Evolutionary conservation across 2,888 invertebrate genomes (phyloP), one percentile per base, ranked within the genome.

Genomic region (Sinopyrophorus schimmeli): DNA sequence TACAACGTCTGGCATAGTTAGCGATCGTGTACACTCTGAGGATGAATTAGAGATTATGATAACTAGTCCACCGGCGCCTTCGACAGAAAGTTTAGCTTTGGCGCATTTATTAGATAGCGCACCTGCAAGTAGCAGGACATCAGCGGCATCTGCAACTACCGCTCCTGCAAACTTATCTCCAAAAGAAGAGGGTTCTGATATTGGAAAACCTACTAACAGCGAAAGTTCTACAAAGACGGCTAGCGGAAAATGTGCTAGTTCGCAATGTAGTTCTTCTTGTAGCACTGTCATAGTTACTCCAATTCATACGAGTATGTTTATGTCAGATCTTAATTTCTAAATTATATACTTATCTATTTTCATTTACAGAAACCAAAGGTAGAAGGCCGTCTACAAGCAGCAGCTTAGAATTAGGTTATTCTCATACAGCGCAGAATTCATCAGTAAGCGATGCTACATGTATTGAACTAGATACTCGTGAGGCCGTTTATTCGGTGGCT

Each of bases 1-100:
- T 69, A 96, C 95, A 24, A 96, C 96, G 14, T 95, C 94, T 17
- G 96, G 96, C 48, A 94, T 96, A 62, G 94, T 95, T 30, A 94
- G 95, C 71, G 96, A 96, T 72, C 84, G 93, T 60, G 92, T 93
- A 43, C 93, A 94, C 71, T 93, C 92, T 42, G 89, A 94, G 76
- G 95, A 95, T 69, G 95, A 94, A 74, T 82, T 92, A 66, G 92
- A 92, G 76, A 90, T 88, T 55, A 87, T 88, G 86, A 88, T 87
- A 50, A 88, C 87, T 58, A 82, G 86, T 32, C 89, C 89, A 11
- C 89, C 88, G 17, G 89, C 89, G n/a, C 88, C 88, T 2, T 90
- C 90, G 1, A 88, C 89, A 3, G 91, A 92, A 73, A 90, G 90
- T 71, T 76, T 91, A 62, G 89, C 90, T 21, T 77, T 88, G 67